Conservation (phyloP, 2,888 invertebrate genomes). For the Zootermopsis nevadensis region DNA sequence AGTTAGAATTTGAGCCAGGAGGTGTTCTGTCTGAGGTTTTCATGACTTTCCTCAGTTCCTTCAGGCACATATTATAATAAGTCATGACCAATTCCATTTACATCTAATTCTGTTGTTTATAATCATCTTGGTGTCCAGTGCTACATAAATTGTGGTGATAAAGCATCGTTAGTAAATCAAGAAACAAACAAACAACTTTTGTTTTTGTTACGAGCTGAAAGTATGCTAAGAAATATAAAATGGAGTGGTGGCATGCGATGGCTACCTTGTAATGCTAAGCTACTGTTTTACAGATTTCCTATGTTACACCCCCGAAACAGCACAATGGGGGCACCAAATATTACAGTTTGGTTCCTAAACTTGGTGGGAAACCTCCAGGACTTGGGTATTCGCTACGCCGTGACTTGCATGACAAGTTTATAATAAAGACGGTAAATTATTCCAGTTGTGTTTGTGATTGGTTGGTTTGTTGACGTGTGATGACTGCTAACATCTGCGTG, state of each 20-base stretch:
- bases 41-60: too few species aligned
- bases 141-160: too few species aligned
- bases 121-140: too few species aligned
- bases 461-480: conserved; percentile 40
- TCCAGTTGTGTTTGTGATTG: conserved; percentile 40
- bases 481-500: conserved; percentile 23
- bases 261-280: conserved; percentile 16
- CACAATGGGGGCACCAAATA: conserved; percentile 56
- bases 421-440: conserved; percentile 58
- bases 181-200: not conserved
- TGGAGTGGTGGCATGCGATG: not conserved
- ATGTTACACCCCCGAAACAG: conserved; percentile 65
- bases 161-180: too few species aligned
- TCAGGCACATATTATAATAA: too few species aligned
- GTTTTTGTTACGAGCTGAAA: not conserved
- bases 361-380: conserved; percentile 53
- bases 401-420: conserved; percentile 62
- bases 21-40: too few species aligned
- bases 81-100: too few species aligned
- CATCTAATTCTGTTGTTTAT: too few species aligned
- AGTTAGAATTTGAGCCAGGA: too few species aligned
- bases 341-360: conserved; percentile 55
- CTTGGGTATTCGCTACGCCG: conserved; percentile 52
- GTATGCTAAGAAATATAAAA: not conserved
- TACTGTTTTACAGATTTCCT: conserved; percentile 63